Base-by-base conservation (phyloP, 2,888 invertebrate species). In the Perizoma affinitatum region DNA sequence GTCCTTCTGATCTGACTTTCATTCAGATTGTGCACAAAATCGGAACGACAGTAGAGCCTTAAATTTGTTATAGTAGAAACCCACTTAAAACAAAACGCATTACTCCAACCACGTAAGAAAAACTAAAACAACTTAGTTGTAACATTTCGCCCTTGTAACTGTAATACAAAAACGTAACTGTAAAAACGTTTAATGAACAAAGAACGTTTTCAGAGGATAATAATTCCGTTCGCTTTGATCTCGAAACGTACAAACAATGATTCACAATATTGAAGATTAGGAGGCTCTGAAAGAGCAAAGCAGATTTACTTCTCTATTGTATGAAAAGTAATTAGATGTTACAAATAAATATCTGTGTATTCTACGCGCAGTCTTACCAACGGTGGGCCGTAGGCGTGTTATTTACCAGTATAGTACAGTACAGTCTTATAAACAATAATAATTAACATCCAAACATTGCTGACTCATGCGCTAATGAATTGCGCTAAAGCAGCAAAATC, bases 151-250 rank as follows among this genome's bases (percentile, higher is more conserved):
- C 42, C 50, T 45, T 58, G 58, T 54, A 43, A 63, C 58, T 38
- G 5, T 4, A 3, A 38, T 38, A 1, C 38, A 3, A 38, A 38
- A 5, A 38, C 7, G 58, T 54, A 43, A 63, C 58, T 38, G 5
- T 4, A 3, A 38, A 38, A 5, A 38, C 7, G 38, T 38, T 2
- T 2, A 22, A 22, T 22, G 3, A 22, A 22, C 3, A 61, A 61
- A 66, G 51, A 49, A 22, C 50, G 53, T 52, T 61, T 55, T 57
- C 47, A n/a, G 52, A 50, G 47, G 44, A 54, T 61, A 57, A 63
- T 60, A 58, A 65, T 60, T 65, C 55, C 44, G 53, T 60, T 53
- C 45, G n/a, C 64, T 62, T 64, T 64, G 60, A 64, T 64, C 58
- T 61, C 54, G 43, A 45, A 54, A 48, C 42, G 54, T 48, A 53